Conservation (phyloP, 1,140 invertebrate species). For the Leptinotarsa texana region DNA sequence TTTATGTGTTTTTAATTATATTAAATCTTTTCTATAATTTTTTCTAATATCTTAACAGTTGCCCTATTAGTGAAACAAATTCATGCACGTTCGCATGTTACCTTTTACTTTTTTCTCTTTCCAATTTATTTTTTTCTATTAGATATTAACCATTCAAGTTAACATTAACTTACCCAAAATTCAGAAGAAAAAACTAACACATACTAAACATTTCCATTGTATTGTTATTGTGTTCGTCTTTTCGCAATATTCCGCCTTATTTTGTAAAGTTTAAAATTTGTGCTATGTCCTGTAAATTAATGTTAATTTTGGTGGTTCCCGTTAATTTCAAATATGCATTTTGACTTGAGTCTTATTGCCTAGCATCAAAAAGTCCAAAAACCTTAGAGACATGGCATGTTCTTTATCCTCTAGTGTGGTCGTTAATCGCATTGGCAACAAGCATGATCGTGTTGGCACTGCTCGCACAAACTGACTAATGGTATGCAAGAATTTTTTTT, state of each 20-base stretch:
- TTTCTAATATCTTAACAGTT: too few species aligned
- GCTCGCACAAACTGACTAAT: conserved; percentile 53
- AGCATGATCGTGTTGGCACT: conserved; percentile 57
- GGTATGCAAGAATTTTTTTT: conserved; percentile 51
- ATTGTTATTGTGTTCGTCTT: conserved; percentile 12
- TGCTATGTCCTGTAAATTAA: conserved; percentile 36
- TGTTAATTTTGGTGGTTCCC: conserved; percentile 44
- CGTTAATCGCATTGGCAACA: conserved; percentile 54
- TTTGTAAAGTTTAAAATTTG: conserved; percentile 21
- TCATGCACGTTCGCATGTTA: neutral
- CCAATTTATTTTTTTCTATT: conserved; percentile 21
- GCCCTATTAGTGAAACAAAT: neutral
- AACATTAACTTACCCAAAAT: conserved; percentile 45
- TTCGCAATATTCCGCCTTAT: conserved; percentile 19
- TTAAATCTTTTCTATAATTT: too few species aligned
- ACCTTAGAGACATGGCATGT: conserved; percentile 54
- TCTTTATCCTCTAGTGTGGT: conserved; percentile 52
- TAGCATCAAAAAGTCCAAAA: conserved; percentile 49
- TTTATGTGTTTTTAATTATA: too few species aligned
- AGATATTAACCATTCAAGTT: conserved; percentile 46
- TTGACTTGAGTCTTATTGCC: conserved; percentile 36
- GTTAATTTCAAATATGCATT: conserved; percentile 28
- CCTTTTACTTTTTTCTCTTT: neutral
- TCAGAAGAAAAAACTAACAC: conserved; percentile 15
- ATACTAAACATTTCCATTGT: conserved; percentile 13